These are phyloP conservation scores for Gerris lacustris DNA, from an alignment of 2,888 invertebrate genomes.

Conservation along the genomic window DNA sequence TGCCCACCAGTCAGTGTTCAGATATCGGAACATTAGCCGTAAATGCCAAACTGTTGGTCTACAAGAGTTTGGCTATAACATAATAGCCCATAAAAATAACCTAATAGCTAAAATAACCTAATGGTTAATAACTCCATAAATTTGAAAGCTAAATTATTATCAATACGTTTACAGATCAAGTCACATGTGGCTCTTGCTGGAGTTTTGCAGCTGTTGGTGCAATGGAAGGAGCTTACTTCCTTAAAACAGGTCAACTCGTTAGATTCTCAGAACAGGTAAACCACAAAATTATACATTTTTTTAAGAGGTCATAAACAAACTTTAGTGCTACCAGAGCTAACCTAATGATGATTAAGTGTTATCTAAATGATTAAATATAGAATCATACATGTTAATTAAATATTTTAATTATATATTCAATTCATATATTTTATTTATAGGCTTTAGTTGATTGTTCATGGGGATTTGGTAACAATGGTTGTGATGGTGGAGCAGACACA, in stretches of 20 bases:
- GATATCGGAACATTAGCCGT: too few relatives aligned
- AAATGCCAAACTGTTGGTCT: too few relatives aligned
- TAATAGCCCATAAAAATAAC: too few relatives aligned
- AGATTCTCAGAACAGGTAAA: conserved; percentile 71
- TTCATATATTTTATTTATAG: conserved; percentile 48
- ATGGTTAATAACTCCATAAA: too few relatives aligned
- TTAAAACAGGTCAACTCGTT: conserved; percentile 66
- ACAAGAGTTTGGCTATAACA: too few relatives aligned
- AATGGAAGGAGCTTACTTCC: conserved; percentile 80
- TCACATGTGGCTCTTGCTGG: conserved; percentile 95
- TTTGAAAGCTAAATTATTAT: too few relatives aligned
- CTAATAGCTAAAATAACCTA: too few relatives aligned
- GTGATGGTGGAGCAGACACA: conserved; percentile 92
- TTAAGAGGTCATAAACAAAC: too few relatives aligned
- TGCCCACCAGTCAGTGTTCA: too few relatives aligned
- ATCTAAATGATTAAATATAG: neutral
- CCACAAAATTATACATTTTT: neutral
- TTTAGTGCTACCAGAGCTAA: too few relatives aligned
- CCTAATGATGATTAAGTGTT: too few relatives aligned
- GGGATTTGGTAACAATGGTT: conserved; percentile 91
- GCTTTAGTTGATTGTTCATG: conserved; percentile 90
- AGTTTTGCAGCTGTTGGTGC: conserved; percentile 89
- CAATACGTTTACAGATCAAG: conserved; percentile 57
- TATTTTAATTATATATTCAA: conserved; percentile 7
- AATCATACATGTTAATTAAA: neutral